Percentiles rank a stretch among this genome's conserved stretches.
Conservation (phyloP, 2,113 vertebrate genomes). For the Illadopsis cleaveri region DNA sequence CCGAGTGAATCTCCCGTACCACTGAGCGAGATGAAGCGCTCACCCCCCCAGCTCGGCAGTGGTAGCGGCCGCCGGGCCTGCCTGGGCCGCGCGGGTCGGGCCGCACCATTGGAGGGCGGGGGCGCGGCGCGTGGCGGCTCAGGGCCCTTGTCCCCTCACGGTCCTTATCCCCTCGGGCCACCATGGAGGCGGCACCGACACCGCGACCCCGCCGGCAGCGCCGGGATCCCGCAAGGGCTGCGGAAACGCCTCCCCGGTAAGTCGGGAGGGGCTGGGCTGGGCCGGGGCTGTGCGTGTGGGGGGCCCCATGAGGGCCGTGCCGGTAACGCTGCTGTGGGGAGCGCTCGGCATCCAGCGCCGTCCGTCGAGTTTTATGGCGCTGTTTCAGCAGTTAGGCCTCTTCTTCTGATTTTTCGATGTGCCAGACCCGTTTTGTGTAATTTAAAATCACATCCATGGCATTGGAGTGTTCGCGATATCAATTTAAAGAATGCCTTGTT, state of each 20-base stretch:
- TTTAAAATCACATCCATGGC: accelerated
- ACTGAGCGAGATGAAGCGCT: accelerated
- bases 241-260: accelerated
- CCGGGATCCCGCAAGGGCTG: no score
- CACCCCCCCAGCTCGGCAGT: accelerated
- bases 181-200: background rate
- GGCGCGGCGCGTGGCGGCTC: background rate
- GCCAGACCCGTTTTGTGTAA: accelerated
- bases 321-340: accelerated
- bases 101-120: background rate
- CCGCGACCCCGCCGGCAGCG: background rate
- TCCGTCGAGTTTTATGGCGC: accelerated
- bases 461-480: accelerated
- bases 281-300: background rate
- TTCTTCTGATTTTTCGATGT: accelerated
- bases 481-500: accelerated
- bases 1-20: accelerated
- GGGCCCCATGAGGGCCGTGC: accelerated
- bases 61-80: background rate
- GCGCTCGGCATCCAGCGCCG: accelerated
- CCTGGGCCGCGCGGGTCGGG: background rate
- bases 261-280: background rate
- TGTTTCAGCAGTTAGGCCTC: accelerated
- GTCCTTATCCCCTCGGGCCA: background rate
- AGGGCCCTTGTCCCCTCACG: background rate